Evolutionary conservation across 2,113 vertebrate species (phyloP).

Genomic region (Xyliphius kryptos): DNA sequence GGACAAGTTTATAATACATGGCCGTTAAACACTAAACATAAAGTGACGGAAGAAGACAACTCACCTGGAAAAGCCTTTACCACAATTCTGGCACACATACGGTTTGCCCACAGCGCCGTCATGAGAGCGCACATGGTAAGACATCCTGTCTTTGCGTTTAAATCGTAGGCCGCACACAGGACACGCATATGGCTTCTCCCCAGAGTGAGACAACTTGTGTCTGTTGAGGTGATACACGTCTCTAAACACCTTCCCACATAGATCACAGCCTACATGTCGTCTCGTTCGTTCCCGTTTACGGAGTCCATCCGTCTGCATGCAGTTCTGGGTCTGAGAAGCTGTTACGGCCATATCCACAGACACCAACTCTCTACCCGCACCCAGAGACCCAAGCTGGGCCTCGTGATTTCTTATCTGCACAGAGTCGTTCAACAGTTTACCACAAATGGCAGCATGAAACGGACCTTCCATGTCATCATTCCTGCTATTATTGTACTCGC

Average conservation of each 20-base stretch:
- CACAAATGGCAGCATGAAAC: conserved; percentile 85
- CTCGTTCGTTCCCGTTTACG: conserved; percentile 90
- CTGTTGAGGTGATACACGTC: conserved; percentile 99
- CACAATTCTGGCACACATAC: conserved; percentile 97
- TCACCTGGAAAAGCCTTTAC: conserved; percentile 98
- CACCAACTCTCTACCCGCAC: conserved; percentile 42
- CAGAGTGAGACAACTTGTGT: conserved; percentile 97
- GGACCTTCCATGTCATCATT: conserved; percentile 69
- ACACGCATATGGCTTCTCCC: conserved; percentile 96
- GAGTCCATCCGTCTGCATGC: conserved; percentile 70
- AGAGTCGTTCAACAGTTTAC: conserved; percentile 89
- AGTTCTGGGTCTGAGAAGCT: conserved; percentile 61
- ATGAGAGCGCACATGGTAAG: conserved; percentile 95
- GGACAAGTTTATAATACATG: too few relatives aligned
- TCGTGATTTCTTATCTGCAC: conserved; percentile 89
- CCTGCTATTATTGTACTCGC: conserved; percentile 68
- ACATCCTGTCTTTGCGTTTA: conserved; percentile 98
- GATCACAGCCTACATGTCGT: conserved; percentile 94
- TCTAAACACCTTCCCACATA: conserved; percentile 97
- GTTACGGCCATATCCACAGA: conserved; percentile 42
- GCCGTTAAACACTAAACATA: too few relatives aligned
- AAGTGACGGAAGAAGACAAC: conserved; percentile 43
- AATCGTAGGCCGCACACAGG: conserved; percentile 93
- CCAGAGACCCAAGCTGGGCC: conserved; percentile 78
- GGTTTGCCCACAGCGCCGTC: conserved; percentile 97